A percentile compares a stretch with the other conserved stretches of the same genome.
phyloP scores from a whole-genome alignment of 53 echinoderm and acorn worm genomes.

The Crossaster papposus region DNA sequence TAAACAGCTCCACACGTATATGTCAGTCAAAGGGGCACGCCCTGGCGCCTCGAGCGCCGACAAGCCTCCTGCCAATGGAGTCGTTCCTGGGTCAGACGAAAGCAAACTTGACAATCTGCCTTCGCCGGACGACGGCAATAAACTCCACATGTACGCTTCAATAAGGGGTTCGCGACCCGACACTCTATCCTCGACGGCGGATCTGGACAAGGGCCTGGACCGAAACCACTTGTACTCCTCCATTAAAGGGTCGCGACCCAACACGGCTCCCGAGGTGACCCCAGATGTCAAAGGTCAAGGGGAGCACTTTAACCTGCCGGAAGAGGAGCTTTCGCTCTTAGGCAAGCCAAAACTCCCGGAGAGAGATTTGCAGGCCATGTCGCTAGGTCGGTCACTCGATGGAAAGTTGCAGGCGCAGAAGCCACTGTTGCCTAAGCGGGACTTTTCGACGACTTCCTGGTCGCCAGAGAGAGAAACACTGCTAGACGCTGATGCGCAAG shows the following conservation, averaged over 20 bases:
- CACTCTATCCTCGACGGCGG: background rate
- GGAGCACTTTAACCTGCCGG: background rate
- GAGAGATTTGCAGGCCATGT: slow-evolving; percentile 22
- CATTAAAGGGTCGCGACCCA: slow-evolving; percentile 33
- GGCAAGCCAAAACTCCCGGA: background rate
- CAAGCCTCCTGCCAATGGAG: background rate
- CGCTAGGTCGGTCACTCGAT: background rate
- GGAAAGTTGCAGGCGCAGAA: background rate
- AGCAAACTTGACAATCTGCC: background rate
- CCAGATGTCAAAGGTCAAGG: slow-evolving; percentile 20
- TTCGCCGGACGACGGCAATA: slow-evolving; percentile 18
- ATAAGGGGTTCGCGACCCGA: slow-evolving; percentile 12
- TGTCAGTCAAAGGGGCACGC: slow-evolving; percentile 20
- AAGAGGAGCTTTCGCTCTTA: slow-evolving; percentile 12
- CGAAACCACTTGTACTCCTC: slow-evolving; percentile 44
- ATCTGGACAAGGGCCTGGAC: background rate
- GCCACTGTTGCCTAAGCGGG: slow-evolving; percentile 8
- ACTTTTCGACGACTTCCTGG: slow-evolving; percentile 38
- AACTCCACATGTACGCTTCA: slow-evolving; percentile 36
- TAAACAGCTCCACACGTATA: slow-evolving; percentile 32
- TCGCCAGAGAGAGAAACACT: slow-evolving; percentile 32
- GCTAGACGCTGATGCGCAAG: background rate
- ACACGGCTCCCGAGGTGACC: background rate
- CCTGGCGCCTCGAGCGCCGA: background rate
- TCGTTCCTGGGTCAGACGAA: background rate